phyloP scores from a whole-genome alignment of 2,797 vertebrate species.

The Acanthurus lineatus region DNA sequence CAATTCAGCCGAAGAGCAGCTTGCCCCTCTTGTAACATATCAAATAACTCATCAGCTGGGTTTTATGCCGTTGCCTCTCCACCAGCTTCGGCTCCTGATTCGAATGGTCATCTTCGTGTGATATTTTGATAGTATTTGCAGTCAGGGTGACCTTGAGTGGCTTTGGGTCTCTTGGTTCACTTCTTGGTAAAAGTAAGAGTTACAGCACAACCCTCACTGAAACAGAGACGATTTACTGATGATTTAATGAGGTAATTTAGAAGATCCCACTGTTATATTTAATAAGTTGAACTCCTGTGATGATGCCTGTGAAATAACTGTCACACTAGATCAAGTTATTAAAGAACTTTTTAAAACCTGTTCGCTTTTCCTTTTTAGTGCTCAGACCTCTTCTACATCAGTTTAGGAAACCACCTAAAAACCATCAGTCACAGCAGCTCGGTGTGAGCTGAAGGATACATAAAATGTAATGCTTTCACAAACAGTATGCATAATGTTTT shows the following conservation, averaged over 20 bases:
- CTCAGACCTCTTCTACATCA: background rate
- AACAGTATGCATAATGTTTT: background rate
- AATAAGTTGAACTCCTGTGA: background rate
- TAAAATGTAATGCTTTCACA: background rate
- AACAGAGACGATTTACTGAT: background rate
- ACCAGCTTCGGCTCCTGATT: background rate
- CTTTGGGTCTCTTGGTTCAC: background rate
- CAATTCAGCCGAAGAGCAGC: slow-evolving; percentile 29
- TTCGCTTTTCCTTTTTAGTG: background rate
- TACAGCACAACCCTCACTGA: background rate
- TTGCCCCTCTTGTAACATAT: background rate
- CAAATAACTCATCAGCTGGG: slow-evolving; percentile 13
- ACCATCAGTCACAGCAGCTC: slow-evolving; percentile 16
- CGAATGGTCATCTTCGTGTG: background rate
- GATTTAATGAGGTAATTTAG: background rate
- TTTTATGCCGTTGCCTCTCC: background rate
- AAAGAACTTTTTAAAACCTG: background rate
- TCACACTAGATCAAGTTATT: slow-evolving; percentile 2
- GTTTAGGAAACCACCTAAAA: background rate
- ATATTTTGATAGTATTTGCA: background rate
- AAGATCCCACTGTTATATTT: background rate
- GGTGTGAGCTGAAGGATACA: slow-evolving; percentile 5
- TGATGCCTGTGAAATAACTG: background rate
- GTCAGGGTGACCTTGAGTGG: slow-evolving; percentile 2
- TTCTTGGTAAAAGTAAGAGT: background rate